Percentiles rank a stretch among this genome's conserved stretches.
These are phyloP conservation scores for Boloria euphrosyne DNA, from an alignment of 2,888 invertebrate species.

Conservation along the genomic window DNA sequence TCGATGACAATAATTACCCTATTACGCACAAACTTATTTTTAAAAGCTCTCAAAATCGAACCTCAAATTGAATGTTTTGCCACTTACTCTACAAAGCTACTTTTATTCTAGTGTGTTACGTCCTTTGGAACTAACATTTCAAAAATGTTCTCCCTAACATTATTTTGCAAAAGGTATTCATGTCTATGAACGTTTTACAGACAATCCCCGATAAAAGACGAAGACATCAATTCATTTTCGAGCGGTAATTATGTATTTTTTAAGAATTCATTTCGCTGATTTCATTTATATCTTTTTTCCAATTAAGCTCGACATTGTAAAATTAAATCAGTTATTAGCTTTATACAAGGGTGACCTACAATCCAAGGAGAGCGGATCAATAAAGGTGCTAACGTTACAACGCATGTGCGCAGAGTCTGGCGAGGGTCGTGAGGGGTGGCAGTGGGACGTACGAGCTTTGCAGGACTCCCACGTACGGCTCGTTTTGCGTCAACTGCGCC, in stretches of 20 bases:
- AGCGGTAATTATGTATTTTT: constrained; percentile 7
- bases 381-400: not conserved
- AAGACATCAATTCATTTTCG: not conserved
- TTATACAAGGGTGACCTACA: not conserved
- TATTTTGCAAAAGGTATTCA: not conserved
- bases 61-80: too few species aligned
- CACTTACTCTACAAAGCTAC: too few species aligned
- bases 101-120: too few species aligned
- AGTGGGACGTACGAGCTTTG: constrained; percentile 56
- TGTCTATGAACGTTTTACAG: not conserved
- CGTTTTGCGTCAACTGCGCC: constrained; percentile 56
- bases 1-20: too few species aligned
- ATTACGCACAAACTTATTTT: too few species aligned
- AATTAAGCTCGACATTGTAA: not conserved
- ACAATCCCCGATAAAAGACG: not conserved
- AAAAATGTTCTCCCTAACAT: too few species aligned
- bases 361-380: not conserved
- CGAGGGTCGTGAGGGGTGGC: constrained; percentile 38
- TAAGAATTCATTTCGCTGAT: not conserved
- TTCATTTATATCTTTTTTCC: not conserved
- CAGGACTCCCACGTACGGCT: constrained; percentile 62
- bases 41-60: too few species aligned
- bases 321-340: not conserved
- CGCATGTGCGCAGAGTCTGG: constrained; percentile 6
- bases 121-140: too few species aligned